Conservation (phyloP, 2,797 vertebrate species). For the Chelon labrosus region DNA sequence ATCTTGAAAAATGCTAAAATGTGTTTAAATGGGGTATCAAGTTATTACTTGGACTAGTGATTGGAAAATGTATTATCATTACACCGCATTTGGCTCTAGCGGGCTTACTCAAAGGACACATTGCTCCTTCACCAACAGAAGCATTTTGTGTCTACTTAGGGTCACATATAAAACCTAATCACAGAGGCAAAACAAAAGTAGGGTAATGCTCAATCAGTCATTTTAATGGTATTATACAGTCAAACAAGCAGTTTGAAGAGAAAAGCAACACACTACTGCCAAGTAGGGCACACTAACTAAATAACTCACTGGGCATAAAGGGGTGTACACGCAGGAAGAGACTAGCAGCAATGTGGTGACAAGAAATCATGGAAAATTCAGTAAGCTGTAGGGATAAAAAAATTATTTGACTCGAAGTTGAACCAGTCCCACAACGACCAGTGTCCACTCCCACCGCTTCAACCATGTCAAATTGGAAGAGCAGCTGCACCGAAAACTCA, state of each 20-base stretch:
- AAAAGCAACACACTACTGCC: slow-evolving; percentile 29
- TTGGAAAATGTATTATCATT: slow-evolving; percentile 51
- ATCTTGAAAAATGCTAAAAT: slow-evolving; percentile 34
- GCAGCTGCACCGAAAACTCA: too few relatives aligned
- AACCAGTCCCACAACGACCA: too few relatives aligned
- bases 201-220: slow-evolving; percentile 16
- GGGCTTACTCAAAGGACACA: slow-evolving; percentile 24
- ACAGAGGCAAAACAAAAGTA: slow-evolving; percentile 24
- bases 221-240: slow-evolving; percentile 38
- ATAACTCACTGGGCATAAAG: slow-evolving; percentile 37
- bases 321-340: too few relatives aligned
- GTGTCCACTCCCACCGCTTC: too few relatives aligned
- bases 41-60: slow-evolving; percentile 69
- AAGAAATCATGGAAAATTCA: too few relatives aligned
- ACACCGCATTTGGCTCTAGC: slow-evolving; percentile 39
- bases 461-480: too few relatives aligned
- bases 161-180: slow-evolving; percentile 28
- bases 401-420: too few relatives aligned
- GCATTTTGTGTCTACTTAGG: slow-evolving; percentile 11
- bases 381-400: too few relatives aligned
- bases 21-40: slow-evolving; percentile 53
- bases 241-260: slow-evolving; percentile 29
- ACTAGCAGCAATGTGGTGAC: too few relatives aligned
- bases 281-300: slow-evolving; percentile 40
- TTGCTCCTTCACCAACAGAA: not conserved